These are phyloP conservation scores for Dicrurus megarhynchus DNA, from an alignment of 2,113 vertebrate genomes.

Conservation along the genomic window DNA sequence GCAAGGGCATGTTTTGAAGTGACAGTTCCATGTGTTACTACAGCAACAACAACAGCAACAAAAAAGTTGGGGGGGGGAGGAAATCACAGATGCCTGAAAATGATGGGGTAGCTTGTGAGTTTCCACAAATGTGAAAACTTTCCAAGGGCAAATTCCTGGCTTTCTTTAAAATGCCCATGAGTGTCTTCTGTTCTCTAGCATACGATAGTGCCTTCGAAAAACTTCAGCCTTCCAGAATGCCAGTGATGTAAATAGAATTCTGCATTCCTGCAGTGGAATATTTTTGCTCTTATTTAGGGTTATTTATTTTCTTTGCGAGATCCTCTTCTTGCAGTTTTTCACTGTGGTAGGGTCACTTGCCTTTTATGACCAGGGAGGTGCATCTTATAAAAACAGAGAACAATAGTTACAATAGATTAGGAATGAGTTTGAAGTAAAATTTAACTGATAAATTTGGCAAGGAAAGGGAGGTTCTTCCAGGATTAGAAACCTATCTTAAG, in stretches of 20 bases:
- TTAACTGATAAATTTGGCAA: not conserved
- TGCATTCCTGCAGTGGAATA: not conserved
- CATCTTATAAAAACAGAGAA: not conserved
- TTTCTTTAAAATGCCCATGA: not conserved
- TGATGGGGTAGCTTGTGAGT: not conserved
- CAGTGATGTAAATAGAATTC: not conserved
- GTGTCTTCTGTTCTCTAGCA: not conserved
- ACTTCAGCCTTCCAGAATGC: not conserved
- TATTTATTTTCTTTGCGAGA: not conserved
- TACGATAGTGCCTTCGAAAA: not conserved
- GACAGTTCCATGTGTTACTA: not conserved
- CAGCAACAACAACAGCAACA: not conserved
- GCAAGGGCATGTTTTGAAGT: not conserved
- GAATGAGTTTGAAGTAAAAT: not conserved
- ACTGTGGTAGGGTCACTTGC: not conserved
- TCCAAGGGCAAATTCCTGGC: not conserved
- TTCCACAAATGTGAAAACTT: not conserved
- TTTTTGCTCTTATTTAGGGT: not conserved
- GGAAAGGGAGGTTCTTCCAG: not conserved
- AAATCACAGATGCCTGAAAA: slow-evolving; percentile 3
- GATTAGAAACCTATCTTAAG: not conserved
- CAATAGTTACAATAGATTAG: not conserved
- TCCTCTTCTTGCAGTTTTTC: not conserved
- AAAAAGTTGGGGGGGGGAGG: rapidly evolving
- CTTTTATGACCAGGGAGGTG: not conserved